Evolutionary conservation across 2,888 invertebrate species (phyloP), one percentile per base, ranked within the genome.

Genomic region (Falcaria lacertinaria): DNA sequence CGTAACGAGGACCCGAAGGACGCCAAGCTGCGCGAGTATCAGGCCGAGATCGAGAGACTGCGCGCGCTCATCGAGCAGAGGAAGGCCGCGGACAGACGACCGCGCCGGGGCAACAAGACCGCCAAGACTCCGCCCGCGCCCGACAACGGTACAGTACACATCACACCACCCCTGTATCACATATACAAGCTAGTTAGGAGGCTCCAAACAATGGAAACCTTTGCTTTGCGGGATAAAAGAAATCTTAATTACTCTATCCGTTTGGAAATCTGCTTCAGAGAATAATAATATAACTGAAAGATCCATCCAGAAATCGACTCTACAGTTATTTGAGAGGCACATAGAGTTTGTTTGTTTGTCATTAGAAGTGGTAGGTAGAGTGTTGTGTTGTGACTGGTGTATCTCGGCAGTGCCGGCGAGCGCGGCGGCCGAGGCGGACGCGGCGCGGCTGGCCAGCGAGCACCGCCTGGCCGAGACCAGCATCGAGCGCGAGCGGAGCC

Each of bases 1-100:
- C 97, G 99, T 71, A 99, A 99, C 85, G 99, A 99, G 82, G 99
- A 99, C 91, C 98, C 99, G 32, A 99, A 99, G 83, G 99, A 99
- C 83, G 98, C 99, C 15, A 92, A 99, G 71, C 89, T 98, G 42
- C 92, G 98, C 68, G 97, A 98, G 76, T 97, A 98, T 83, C 98
- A 99, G 78, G 95, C 96, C 53, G 98, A 98, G 89, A 98, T 98
- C 74, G 94, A 94, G 64, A 90, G 96, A 6, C 89, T 95, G 52
- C 84, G 91, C 36, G 64, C 68, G 50, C 83, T 84, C 74, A 84
- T 86, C 67, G 80, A 67, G 77, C 89, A 72, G 73, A 78, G 75
- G 51, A 81, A 65, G 71, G 82, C 64, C 51, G 55, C 34, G 57
- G 81, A 77, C 56, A 54, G 51, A 41, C 50, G 58, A 34, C 60